Evolutionary conservation across 2,888 invertebrate species (phyloP).

Genomic region (Gasteruption jaculator): DNA sequence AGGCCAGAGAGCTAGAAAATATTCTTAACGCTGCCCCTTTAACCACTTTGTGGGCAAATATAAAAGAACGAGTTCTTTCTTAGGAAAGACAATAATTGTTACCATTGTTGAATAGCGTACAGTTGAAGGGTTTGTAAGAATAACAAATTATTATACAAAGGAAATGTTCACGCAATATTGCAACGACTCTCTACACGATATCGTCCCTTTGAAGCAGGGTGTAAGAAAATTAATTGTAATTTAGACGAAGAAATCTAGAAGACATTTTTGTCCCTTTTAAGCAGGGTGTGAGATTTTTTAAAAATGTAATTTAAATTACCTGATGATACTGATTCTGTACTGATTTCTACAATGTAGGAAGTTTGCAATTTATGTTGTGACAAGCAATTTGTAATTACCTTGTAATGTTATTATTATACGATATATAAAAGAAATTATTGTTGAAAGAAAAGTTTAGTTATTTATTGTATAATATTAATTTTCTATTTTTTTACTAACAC

Average conservation of each 20-base stretch:
- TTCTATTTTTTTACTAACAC: too few relatives aligned
- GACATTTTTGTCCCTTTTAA: constrained; percentile 38
- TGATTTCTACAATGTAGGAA: constrained; percentile 44
- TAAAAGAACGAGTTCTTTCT: too few relatives aligned
- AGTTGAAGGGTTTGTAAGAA: too few relatives aligned
- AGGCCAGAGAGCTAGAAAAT: too few relatives aligned
- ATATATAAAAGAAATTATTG: constrained; percentile 2
- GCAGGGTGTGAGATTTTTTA: constrained; percentile 37
- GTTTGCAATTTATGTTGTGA: constrained; percentile 36
- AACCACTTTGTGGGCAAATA: too few relatives aligned
- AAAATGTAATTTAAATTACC: constrained; percentile 25
- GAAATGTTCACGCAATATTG: constrained; percentile 33
- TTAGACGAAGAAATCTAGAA: constrained; percentile 1
- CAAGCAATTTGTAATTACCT: constrained; percentile 10
- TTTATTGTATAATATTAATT: too few relatives aligned
- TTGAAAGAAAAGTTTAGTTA: too few relatives aligned
- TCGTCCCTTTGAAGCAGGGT: constrained; percentile 45
- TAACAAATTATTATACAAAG: too few relatives aligned
- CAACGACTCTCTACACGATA: constrained; percentile 45
- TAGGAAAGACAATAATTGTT: too few relatives aligned
- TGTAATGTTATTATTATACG: constrained; percentile 16
- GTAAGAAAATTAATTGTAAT: constrained; percentile 28
- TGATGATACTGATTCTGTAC: constrained; percentile 21
- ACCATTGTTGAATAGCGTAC: too few relatives aligned
- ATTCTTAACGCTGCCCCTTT: too few relatives aligned